phyloP scores from a whole-genome alignment of 2,888 invertebrate species.

The Lamellibrachia satsuma region DNA sequence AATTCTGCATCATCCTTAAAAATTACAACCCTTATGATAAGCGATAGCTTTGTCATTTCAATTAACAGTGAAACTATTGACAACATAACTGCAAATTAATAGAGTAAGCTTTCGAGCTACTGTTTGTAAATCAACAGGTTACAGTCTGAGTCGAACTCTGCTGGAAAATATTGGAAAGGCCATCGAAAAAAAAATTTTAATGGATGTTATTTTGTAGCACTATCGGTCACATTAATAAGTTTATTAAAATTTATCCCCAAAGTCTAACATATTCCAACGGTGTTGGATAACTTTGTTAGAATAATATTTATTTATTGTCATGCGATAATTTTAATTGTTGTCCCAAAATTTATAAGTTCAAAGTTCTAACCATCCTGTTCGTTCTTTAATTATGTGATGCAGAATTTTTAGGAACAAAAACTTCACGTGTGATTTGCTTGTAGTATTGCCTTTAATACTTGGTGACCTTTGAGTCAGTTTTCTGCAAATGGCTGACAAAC shows the following conservation, averaged over 20 bases:
- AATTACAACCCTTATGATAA: too few relatives aligned
- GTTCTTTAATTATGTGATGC: neutral
- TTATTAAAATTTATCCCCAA: neutral
- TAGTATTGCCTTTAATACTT: neutral
- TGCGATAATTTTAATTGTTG: neutral
- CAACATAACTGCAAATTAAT: neutral
- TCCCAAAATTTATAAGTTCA: neutral
- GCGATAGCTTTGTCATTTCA: neutral
- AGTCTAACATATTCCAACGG: neutral
- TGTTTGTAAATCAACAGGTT: too few relatives aligned
- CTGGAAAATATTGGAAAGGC: too few relatives aligned
- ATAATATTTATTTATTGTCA: neutral
- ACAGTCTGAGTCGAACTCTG: too few relatives aligned
- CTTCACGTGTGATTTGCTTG: neutral
- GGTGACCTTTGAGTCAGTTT: neutral
- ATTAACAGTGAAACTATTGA: neutral
- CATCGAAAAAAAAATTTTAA: too few relatives aligned
- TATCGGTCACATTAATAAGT: neutral
- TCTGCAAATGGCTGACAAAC: neutral
- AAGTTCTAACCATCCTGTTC: neutral
- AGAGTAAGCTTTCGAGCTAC: too few relatives aligned
- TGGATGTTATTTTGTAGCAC: too few relatives aligned
- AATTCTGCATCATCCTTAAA: slow-evolving; percentile 1
- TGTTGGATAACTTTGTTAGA: neutral
- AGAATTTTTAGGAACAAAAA: neutral